Conservation (phyloP, 2,797 vertebrate species). For the Martes flavigula region DNA sequence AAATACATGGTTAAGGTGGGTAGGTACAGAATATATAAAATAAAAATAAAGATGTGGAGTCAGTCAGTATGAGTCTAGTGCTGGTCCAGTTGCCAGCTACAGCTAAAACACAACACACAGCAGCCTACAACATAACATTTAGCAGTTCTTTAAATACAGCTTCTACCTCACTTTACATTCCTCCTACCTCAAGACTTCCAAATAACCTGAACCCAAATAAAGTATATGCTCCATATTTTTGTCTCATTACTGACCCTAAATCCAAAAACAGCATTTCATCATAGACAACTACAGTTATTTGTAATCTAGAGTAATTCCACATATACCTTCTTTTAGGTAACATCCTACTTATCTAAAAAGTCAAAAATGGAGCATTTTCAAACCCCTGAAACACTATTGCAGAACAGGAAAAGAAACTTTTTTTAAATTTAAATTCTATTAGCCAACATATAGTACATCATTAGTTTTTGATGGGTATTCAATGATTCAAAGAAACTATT, state of each 20-base stretch:
- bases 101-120: background rate
- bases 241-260: background rate
- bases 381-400: background rate
- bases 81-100: background rate
- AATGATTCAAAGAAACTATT: too few relatives aligned
- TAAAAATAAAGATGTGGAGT: background rate
- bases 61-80: background rate
- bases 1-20: background rate
- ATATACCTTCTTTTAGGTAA: background rate
- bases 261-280: background rate
- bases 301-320: background rate
- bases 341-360: background rate
- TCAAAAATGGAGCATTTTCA: background rate
- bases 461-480: background rate
- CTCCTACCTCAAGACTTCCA: background rate
- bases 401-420: background rate
- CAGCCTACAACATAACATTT: background rate
- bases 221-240: background rate
- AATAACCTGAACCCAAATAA: background rate
- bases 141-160: background rate
- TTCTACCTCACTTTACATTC: background rate
- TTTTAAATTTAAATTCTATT: background rate
- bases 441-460: background rate
- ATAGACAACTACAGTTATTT: background rate
- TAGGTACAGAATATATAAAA: background rate